Evolutionary conservation across 2,113 vertebrate species (phyloP), one percentile per base, ranked within the genome.

Genomic region (Lepus americanus): DNA sequence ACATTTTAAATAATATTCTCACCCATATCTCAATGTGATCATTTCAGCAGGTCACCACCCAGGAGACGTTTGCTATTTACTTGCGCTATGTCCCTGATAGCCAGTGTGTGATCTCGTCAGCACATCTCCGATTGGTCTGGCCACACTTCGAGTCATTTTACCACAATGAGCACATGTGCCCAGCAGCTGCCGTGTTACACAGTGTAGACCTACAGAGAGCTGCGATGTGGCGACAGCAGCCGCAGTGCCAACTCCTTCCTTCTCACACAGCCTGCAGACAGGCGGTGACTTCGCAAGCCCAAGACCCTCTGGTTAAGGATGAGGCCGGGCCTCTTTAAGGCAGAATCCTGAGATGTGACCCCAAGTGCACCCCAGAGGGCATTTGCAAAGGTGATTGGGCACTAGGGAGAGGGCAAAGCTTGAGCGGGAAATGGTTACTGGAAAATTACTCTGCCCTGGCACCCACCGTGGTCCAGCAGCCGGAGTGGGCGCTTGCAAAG

Each of bases 1-100:
- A 87, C n/a, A 44, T 86, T 93, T 70, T 79, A 64, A 69, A 79
- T 55, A 84, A 5, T 39, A 63, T 70, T 66, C 86, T 69, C 67
- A 64, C 13, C 79, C 36, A 27, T n/a, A 70, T 63, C 44, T 77
- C 44, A 8, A 66, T 67, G 33, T 73, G 20, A 88, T 67, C 25
- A 76, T 67, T 67, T 94, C 55, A 88, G 29, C 19, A 39, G 3
- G 53, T 33, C 59, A 44, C n/a, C 59, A 78, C 44, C 25, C 36
- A 53, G 67, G 20, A 53, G 22, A 33, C 66, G 90, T 69, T 39
- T 16, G 61, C n/a, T 49, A 70, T 73, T 55, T 49, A 11, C 53
- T n/a, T 77, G 49, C 64, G 66, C n/a, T 61, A 79, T 23, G 25
- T 59, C 25, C 92, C 89, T 81, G 67, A 92, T 74, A 90, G 87